A percentile compares a stretch with the other conserved stretches of the same genome.
Conservation (phyloP, 2,113 vertebrate species). For the Gymnobelideus leadbeateri region DNA sequence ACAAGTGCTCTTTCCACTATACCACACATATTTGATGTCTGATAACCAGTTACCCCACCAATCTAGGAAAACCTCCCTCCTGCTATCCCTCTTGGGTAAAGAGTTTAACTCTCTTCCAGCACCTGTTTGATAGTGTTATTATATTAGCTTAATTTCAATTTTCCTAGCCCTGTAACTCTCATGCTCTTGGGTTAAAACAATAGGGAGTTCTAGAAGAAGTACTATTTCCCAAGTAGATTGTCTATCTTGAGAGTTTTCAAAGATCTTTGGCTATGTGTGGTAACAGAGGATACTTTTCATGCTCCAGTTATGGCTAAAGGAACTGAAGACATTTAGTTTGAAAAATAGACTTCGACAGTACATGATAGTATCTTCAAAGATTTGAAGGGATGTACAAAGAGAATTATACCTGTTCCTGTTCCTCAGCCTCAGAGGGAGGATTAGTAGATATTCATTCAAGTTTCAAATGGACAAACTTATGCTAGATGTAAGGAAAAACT, state of each 20-base stretch:
- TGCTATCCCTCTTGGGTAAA: not conserved
- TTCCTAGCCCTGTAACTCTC: not conserved
- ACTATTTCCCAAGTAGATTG: not conserved
- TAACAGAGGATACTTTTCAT: not conserved
- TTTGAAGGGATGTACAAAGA: not conserved
- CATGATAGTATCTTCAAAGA: not conserved
- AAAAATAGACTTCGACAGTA: not conserved
- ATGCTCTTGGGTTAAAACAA: not conserved
- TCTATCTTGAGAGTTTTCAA: not conserved
- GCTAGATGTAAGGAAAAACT: not conserved
- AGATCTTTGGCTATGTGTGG: not conserved
- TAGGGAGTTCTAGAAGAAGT: not conserved
- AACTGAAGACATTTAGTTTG: not conserved
- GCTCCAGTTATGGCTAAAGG: not conserved
- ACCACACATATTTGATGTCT: not conserved
- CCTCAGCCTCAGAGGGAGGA: not conserved
- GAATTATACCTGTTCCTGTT: not conserved
- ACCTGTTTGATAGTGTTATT: not conserved
- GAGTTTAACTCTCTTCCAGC: not conserved
- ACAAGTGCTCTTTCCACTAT: not conserved
- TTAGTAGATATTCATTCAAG: not conserved
- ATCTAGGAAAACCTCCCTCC: not conserved
- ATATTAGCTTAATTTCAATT: not conserved
- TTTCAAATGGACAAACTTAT: not conserved
- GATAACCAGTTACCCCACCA: not conserved